Base-by-base conservation (phyloP, 2,888 invertebrate species). In the Protula sp. region DNA sequence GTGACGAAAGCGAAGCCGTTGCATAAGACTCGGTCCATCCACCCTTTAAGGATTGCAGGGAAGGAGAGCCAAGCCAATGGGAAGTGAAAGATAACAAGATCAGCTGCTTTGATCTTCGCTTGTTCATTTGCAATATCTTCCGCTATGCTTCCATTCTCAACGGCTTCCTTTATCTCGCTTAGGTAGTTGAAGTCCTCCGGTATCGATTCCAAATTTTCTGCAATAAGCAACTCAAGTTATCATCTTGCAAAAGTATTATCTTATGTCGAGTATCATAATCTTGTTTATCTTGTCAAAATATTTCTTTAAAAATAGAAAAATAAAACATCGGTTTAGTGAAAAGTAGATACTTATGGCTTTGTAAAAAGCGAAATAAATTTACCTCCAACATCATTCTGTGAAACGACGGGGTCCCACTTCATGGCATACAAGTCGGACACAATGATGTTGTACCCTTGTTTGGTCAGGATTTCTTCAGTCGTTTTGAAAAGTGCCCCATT, bases 11-110 rank as follows among this genome's bases (percentile, higher is more conserved):
- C 67, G 14, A 67, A 67, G 3, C 59, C 62, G 19, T 60, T 55
- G 4, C 55, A 55, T 0, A 71, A 56, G 19, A 71, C 68, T 3
- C 66, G 50, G 50, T 73, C 73, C 5, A 72, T 38, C 72, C 72
- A 73, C 9, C 73, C 73, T 51, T 73, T 73, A 4, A 73, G 31
- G 27, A 73, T 72, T 26, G 73, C 72, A 1, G 73, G 73, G 30
- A 71, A 47, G 22, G 62, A 59, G 3, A 63, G 53, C 70, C 71
- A 72, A 55, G 3, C 9, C 5, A 27, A 26, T 28, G 53, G 53
- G 30, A 53, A 53, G 28, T 53, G 53, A 5, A 53, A 28, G 26
- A 53, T 27, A 5, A 53, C 53, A 26, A 53, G 53, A 29, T 53
- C 53, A 27, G 53, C 53, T 9, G 14, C 24, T 22, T 26, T 4